A percentile compares a stretch with the other conserved stretches of the same genome.
These are phyloP conservation scores for Trichomalopsis sarcophagae DNA, from an alignment of 1,140 invertebrate genomes.

Conservation along the genomic window DNA sequence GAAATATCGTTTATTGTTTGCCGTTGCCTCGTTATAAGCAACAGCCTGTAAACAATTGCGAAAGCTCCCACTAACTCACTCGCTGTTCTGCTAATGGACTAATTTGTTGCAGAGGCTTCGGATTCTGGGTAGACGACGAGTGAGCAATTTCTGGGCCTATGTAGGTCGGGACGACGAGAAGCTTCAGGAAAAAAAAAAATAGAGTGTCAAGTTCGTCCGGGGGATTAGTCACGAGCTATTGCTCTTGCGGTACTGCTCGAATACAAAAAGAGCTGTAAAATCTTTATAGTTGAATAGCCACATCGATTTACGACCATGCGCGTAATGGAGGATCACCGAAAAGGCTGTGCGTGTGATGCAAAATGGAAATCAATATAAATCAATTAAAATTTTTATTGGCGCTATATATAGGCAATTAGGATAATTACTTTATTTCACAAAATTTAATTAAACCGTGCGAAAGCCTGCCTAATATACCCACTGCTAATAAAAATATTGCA, in stretches of 20 bases:
- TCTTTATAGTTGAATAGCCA: not conserved
- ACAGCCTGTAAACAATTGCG: not conserved
- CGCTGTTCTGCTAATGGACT: not conserved
- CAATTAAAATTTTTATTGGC: not conserved
- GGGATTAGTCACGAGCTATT: not conserved
- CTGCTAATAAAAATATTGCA: not conserved
- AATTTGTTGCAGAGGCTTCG: not conserved
- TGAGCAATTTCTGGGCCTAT: too few relatives aligned
- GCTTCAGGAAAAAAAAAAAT: too few relatives aligned
- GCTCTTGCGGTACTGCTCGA: too few relatives aligned
- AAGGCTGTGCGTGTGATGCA: not conserved
- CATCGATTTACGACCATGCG: too few relatives aligned
- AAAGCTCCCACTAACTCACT: not conserved
- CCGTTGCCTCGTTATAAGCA: not conserved
- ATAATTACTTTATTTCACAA: not conserved
- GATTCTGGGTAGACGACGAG: not conserved
- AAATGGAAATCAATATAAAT: not conserved
- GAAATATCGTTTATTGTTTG: not conserved
- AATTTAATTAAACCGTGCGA: not conserved
- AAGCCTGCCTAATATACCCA: not conserved
- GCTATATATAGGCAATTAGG: not conserved
- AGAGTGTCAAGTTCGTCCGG: not conserved
- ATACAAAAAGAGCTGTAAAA: not conserved
- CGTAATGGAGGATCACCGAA: not conserved
- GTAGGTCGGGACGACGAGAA: too few relatives aligned